Evolutionary conservation across 2,888 invertebrate genomes (phyloP).

Genomic region (Himalopsyche anomala): DNA sequence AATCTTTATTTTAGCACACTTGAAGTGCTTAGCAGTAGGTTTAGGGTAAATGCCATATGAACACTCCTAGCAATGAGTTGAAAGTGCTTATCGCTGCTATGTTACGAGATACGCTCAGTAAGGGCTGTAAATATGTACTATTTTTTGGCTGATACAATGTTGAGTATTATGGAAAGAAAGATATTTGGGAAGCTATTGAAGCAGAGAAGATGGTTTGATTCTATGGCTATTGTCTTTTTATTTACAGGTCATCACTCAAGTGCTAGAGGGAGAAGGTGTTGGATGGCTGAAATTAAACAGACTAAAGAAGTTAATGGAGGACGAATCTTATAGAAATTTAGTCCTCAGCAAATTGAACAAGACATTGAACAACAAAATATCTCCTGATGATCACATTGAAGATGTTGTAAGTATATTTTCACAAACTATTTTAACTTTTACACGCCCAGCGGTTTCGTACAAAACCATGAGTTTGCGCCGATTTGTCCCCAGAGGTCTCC

Average conservation of each 20-base stretch:
- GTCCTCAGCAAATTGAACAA: constrained; percentile 96
- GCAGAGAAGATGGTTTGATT: neutral
- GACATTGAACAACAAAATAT: constrained; percentile 93
- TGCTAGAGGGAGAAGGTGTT: constrained; percentile 94
- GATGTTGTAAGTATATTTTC: constrained; percentile 87
- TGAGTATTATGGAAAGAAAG: neutral
- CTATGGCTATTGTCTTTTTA: neutral
- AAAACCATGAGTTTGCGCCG: too few species aligned
- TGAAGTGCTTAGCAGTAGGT: too few species aligned
- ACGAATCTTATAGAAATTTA: constrained; percentile 97
- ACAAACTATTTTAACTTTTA: constrained; percentile 49
- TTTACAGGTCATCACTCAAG: constrained; percentile 84
- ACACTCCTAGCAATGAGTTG: too few species aligned
- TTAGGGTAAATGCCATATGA: too few species aligned
- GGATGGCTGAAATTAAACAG: constrained; percentile 97
- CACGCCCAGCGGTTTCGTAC: too few species aligned
- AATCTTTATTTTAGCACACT: too few species aligned
- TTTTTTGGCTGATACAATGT: neutral
- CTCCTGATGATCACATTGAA: constrained; percentile 97
- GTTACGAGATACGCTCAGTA: too few species aligned
- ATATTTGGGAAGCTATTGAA: neutral
- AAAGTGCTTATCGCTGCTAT: too few species aligned
- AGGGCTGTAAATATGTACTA: too few species aligned
- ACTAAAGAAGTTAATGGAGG: constrained; percentile 97
- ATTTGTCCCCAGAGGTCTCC: too few species aligned